A percentile compares a stretch with the other conserved stretches of the same genome.
phyloP scores from a whole-genome alignment of 2,797 vertebrate genomes.

The Uromys caudimaculatus region DNA sequence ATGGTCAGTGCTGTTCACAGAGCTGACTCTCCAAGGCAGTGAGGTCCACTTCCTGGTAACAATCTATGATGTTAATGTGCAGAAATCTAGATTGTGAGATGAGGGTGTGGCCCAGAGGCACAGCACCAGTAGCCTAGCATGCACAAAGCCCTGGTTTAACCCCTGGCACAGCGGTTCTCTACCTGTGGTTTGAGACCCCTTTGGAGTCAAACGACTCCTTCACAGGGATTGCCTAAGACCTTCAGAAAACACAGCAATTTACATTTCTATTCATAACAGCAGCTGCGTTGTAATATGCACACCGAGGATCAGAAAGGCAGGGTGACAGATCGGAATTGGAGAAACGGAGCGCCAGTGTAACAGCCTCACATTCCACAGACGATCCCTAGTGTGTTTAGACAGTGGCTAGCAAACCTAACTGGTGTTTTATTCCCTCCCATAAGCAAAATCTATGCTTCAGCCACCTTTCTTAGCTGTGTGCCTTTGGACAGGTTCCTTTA shows the following conservation, averaged over 20 bases:
- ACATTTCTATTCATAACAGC: background rate
- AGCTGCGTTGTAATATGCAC: background rate
- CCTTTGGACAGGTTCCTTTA: background rate
- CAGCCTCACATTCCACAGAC: rapidly evolving
- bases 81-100: background rate
- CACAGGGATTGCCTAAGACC: background rate
- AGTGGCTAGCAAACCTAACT: background rate
- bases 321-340: background rate
- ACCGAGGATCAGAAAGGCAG: rapidly evolving
- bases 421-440: background rate
- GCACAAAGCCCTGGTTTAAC: background rate
- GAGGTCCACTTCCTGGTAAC: rapidly evolving
- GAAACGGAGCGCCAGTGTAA: background rate
- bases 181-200: background rate
- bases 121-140: background rate
- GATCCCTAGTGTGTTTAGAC: rapidly evolving
- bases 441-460: background rate
- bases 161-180: background rate
- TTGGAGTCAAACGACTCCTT: background rate
- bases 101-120: background rate
- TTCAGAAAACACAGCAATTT: background rate
- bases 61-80: rapidly evolving
- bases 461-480: background rate
- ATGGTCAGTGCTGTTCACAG: rapidly evolving
- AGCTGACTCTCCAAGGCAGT: background rate